Conservation (phyloP, 1,140 invertebrate genomes). For the Teleogryllus occipitalis region DNA sequence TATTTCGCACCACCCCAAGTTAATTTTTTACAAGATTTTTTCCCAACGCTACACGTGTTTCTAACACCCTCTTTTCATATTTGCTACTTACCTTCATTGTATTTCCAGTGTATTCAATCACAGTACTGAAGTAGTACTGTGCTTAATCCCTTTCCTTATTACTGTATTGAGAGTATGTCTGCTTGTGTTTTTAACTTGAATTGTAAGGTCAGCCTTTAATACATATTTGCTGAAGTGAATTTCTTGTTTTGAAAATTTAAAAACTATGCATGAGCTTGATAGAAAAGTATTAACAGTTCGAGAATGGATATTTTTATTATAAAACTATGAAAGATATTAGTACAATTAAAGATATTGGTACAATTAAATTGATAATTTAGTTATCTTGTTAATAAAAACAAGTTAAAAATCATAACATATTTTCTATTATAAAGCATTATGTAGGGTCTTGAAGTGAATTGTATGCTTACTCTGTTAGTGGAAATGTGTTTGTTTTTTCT, state of each 20-base stretch:
- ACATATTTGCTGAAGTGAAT: no score
- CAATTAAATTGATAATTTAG: not conserved
- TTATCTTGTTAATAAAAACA: no score
- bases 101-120: not conserved
- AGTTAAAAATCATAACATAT: no score
- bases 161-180: not conserved
- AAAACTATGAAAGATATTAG: not conserved
- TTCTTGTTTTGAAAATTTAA: no score
- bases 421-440: no score
- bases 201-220: no score
- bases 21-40: not conserved
- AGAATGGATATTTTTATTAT: not conserved
- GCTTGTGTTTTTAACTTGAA: not conserved
- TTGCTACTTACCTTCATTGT: not conserved
- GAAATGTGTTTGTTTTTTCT: no score
- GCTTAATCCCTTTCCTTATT: not conserved
- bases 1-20: not conserved
- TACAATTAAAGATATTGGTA: not conserved
- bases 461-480: no score
- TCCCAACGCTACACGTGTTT: no score
- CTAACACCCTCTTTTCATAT: no score
- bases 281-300: not conserved
- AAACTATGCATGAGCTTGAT: not conserved
- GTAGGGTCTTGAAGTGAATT: no score
- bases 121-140: not conserved